Conservation (phyloP, 2,888 invertebrate species). For the Leucophenga montana region DNA sequence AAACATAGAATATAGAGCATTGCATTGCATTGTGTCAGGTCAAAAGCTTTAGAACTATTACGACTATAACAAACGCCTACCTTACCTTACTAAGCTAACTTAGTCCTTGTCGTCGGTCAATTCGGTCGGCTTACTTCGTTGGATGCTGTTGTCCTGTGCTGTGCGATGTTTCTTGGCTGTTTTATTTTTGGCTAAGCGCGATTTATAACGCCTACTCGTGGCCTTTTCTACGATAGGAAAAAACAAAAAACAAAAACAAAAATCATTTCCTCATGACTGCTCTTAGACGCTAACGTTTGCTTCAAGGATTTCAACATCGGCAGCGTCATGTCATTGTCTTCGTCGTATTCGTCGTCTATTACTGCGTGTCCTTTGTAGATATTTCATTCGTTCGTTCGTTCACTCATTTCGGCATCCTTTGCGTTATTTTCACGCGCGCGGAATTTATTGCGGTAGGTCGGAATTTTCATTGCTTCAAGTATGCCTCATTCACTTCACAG, state of each 20-base stretch:
- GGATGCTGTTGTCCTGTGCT: conserved; percentile 44
- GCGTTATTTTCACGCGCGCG: conserved; percentile 40
- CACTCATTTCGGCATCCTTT: conserved; percentile 52
- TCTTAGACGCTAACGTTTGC: conserved; percentile 7
- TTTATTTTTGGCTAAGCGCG: conserved; percentile 61
- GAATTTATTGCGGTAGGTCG: conserved; percentile 69
- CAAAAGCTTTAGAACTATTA: conserved; percentile 48
- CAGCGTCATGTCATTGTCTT: not conserved
- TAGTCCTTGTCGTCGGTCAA: conserved; percentile 3
- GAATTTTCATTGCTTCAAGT: conserved; percentile 59
- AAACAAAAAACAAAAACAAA: too few species aligned
- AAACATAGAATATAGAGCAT: conserved; percentile 68
- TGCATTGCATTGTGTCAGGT: conserved; percentile 70
- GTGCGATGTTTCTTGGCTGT: conserved; percentile 34
- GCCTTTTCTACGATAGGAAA: not conserved
- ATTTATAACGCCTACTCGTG: conserved; percentile 53
- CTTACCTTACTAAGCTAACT: not conserved
- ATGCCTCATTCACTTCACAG: conserved; percentile 14
- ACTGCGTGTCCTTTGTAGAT: conserved; percentile 32
- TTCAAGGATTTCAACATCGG: conserved; percentile 23
- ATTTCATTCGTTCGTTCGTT: conserved; percentile 44
- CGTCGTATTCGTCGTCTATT: conserved; percentile 31
- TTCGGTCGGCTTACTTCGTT: conserved; percentile 19
- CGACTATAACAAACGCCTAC: too few species aligned
- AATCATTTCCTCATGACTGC: conserved; percentile 8